Conservation (phyloP, 2,797 vertebrate genomes). For the Yasuhikotakia modesta region DNA sequence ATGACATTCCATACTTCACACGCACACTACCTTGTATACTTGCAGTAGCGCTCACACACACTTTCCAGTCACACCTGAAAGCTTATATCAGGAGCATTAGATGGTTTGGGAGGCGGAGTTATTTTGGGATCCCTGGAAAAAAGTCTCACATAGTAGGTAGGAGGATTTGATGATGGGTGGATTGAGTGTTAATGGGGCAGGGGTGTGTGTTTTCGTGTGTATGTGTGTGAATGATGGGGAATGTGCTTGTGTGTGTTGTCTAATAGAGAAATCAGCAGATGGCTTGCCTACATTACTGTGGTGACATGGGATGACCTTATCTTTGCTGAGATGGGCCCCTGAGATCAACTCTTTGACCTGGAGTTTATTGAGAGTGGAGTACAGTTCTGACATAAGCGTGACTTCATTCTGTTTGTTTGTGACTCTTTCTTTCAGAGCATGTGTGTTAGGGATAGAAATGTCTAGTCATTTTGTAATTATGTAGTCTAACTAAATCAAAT, state of each 20-base stretch:
- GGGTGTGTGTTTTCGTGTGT: slow-evolving; percentile 27
- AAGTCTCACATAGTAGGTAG: slow-evolving; percentile 15
- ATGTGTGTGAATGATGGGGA: background rate
- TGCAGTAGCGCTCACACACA: background rate
- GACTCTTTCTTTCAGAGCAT: no score
- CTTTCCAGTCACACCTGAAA: slow-evolving; percentile 51
- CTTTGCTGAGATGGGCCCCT: slow-evolving; percentile 19
- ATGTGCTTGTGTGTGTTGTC: slow-evolving; percentile 33
- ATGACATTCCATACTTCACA: slow-evolving; percentile 3
- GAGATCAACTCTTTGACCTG: slow-evolving; percentile 26
- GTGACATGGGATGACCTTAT: slow-evolving; percentile 27
- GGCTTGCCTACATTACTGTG: slow-evolving; percentile 41
- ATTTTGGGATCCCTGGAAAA: slow-evolving; percentile 46
- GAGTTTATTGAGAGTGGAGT: slow-evolving; percentile 25
- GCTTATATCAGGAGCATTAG: slow-evolving; percentile 30
- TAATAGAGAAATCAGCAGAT: slow-evolving; percentile 53
- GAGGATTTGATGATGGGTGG: slow-evolving; percentile 35
- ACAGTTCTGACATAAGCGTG: slow-evolving; percentile 13
- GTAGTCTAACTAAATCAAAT: no score
- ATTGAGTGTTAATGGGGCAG: slow-evolving; percentile 26
- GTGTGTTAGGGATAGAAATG: background rate
- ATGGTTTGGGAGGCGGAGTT: slow-evolving; percentile 18
- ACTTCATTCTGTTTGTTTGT: slow-evolving; percentile 28
- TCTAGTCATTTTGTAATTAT: no score
- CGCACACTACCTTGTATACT: background rate